Evolutionary conservation across 2,888 invertebrate genomes (phyloP).

Genomic region (Leptinotarsa peninsularis): DNA sequence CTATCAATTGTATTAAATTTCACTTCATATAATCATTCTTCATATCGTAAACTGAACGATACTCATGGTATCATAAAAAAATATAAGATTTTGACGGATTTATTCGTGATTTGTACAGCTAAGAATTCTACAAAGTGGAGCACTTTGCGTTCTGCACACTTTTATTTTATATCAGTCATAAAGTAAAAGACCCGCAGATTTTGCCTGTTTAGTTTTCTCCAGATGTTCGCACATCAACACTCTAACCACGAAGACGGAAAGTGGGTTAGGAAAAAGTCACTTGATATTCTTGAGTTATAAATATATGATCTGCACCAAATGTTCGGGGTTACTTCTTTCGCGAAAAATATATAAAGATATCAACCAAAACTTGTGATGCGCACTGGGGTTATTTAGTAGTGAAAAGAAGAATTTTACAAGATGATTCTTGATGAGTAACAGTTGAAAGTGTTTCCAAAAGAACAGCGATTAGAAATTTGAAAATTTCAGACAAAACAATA

Average conservation of each 20-base stretch:
- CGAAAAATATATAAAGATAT: not conserved
- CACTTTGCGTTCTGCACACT: not conserved
- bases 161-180: conserved; percentile 1
- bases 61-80: not conserved
- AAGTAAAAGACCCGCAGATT: not conserved
- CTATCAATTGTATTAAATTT: too few relatives aligned
- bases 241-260: not conserved
- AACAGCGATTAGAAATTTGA: too few relatives aligned
- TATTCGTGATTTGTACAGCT: not conserved
- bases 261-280: not conserved
- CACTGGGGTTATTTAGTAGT: not conserved
- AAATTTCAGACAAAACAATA: too few relatives aligned
- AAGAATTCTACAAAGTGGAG: not conserved
- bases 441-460: too few relatives aligned
- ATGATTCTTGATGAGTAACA: too few relatives aligned
- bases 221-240: conserved; percentile 4
- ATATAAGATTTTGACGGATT: not conserved
- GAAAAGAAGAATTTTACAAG: too few relatives aligned
- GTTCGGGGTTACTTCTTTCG: not conserved
- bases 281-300: not conserved
- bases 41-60: not conserved
- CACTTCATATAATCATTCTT: too few relatives aligned
- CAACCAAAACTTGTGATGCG: not conserved
- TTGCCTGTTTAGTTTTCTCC: not conserved
- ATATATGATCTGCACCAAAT: not conserved